Percentiles rank a stretch among this genome's conserved stretches.
Conservation (phyloP, 2,888 invertebrate genomes). For the Agonopterix heracliana region DNA sequence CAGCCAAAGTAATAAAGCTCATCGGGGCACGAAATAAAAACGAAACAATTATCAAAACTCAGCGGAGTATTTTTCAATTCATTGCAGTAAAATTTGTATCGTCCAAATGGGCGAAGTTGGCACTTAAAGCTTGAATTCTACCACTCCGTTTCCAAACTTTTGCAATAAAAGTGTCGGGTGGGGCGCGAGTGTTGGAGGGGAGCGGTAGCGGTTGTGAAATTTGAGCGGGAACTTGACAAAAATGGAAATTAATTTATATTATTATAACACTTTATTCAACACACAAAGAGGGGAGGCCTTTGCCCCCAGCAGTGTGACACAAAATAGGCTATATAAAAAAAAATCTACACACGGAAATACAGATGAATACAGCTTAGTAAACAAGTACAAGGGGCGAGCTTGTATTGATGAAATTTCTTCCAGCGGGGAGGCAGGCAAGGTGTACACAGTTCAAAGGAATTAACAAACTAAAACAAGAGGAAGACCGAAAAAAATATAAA, state of each 20-base stretch:
- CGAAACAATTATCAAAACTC: slow-evolving; percentile 5
- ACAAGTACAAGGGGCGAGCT: no score
- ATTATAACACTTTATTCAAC: background rate
- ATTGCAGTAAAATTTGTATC: slow-evolving; percentile 46
- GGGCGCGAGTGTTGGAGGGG: slow-evolving; percentile 18
- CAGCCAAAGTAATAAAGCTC: background rate
- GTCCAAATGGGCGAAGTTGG: slow-evolving; percentile 50
- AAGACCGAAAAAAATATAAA: no score
- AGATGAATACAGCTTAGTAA: no score
- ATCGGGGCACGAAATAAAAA: background rate
- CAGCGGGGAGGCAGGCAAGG: no score
- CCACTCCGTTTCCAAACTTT: slow-evolving; percentile 46
- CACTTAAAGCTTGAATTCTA: slow-evolving; percentile 35
- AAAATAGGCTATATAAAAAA: no score
- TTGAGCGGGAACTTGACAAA: background rate
- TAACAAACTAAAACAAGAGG: no score
- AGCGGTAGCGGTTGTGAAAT: background rate
- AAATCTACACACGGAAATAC: no score
- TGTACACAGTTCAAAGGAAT: no score
- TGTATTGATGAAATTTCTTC: no score
- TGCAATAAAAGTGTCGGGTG: slow-evolving; percentile 47
- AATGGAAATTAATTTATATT: background rate
- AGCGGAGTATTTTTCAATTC: slow-evolving; percentile 49
- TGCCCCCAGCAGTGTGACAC: no score
- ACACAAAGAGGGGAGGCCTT: background rate